phyloP scores from a whole-genome alignment of 2,888 invertebrate genomes.

The Tuberolachnus salignus region DNA sequence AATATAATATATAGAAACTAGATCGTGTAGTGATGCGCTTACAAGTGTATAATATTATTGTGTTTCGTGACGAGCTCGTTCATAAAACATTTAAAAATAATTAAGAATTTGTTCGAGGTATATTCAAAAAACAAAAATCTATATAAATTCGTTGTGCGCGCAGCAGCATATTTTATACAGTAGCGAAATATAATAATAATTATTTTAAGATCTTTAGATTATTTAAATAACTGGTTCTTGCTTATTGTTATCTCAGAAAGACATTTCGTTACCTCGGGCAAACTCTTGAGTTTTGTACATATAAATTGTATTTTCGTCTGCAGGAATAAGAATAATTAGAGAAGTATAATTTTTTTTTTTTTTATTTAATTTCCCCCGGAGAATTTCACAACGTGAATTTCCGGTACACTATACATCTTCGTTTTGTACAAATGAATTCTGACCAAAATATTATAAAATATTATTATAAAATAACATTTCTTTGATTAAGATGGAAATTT shows the following conservation, averaged over 20 bases:
- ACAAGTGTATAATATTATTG: background rate
- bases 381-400: too few species aligned
- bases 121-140: background rate
- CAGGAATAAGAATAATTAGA: constrained; percentile 31
- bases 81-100: constrained; percentile 15
- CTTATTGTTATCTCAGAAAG: constrained; percentile 4
- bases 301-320: background rate
- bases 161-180: background rate
- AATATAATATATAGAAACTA: constrained; percentile 19
- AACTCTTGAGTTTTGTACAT: constrained; percentile 18
- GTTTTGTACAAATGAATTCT: too few species aligned
- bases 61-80: constrained; percentile 13
- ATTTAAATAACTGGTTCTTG: background rate
- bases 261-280: constrained; percentile 15
- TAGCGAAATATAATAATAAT: background rate
- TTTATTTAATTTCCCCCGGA: background rate
- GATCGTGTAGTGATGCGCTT: constrained; percentile 26
- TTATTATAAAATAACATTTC: too few species aligned
- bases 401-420: too few species aligned
- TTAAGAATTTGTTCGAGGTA: constrained; percentile 9
- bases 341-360: too few species aligned
- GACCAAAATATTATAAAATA: too few species aligned
- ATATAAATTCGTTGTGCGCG: too few species aligned
- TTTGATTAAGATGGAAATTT: too few species aligned
- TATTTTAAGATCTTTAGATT: background rate